Evolutionary conservation across 1,140 invertebrate genomes (phyloP), one percentile per base, ranked within the genome.

Genomic region (Ips nitidus): DNA sequence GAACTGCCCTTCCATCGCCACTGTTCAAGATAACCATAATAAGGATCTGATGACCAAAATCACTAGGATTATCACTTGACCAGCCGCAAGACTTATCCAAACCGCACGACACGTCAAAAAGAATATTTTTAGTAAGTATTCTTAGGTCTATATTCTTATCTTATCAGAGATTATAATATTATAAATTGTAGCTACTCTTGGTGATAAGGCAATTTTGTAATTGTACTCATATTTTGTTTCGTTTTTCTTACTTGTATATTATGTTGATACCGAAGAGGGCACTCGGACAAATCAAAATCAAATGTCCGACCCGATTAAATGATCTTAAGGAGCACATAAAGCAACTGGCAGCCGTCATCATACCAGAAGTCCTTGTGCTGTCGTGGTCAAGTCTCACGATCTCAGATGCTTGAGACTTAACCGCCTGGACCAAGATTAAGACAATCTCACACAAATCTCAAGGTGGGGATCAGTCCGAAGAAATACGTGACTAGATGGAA

Each of bases 61-160:
- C 36, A 22, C 22, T 8, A 41, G 40, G 57, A 59, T 42, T 43
- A 41, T 8, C 41, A 4, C 7, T n/a, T 59, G n/a, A 57, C 41
- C 36, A 39, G 22, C 22, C 22, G 22, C 41, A 65, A 65, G 52
- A 61, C 59, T 42, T 64, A 42, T 36, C 52, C 62, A 52, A 55
- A 55, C 38, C 40, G 8, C 43, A 52, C 62, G 55, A 59, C 38
- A 57, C 53, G 55, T 58, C 43, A 57, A 66, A 66, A 40, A 58
- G 55, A 58, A 58, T 58, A 59, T 39, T 66, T 47, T 58, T 66
- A 58, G 47, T 57, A 58, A 43, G 53, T 66, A 55, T 66, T 66
- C 58, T 38, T 66, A 66, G 58, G 64, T 66, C 64, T 66, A 36
- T 53, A 2, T 3, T 8, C 55, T 66, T 66, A 66, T 66, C 64